Conservation (phyloP, 2,113 vertebrate species). For the Pangasianodon gigas region DNA sequence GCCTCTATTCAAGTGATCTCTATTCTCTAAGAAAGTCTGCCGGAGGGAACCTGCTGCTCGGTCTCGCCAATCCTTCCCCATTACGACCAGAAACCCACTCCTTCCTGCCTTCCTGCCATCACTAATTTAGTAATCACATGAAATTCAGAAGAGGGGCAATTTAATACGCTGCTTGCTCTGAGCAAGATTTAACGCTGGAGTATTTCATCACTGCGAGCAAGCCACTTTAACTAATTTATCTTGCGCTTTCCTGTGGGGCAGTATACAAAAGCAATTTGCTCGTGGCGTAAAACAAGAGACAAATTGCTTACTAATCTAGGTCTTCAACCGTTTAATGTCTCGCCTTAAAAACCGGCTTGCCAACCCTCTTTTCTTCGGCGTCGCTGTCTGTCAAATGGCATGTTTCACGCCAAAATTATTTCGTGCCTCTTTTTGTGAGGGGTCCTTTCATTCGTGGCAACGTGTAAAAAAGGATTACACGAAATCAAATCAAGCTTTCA, state of each 20-base stretch:
- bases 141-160: constrained; percentile 58
- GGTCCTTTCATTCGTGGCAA: constrained; percentile 55
- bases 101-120: constrained; percentile 52
- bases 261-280: constrained; percentile 61
- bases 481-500: constrained; percentile 55
- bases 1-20: constrained; percentile 14
- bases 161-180: constrained; percentile 55
- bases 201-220: constrained; percentile 58
- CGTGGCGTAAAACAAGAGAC: constrained; percentile 56
- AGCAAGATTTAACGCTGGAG: constrained; percentile 61
- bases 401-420: constrained; percentile 53
- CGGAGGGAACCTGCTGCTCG: constrained; percentile 30
- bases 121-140: constrained; percentile 61
- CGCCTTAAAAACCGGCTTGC: constrained; percentile 50
- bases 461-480: constrained; percentile 62
- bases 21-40: constrained; percentile 35
- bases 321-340: constrained; percentile 62
- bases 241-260: constrained; percentile 56
- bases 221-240: constrained; percentile 61
- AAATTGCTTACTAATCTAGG: constrained; percentile 64
- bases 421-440: constrained; percentile 30
- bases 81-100: constrained; percentile 47
- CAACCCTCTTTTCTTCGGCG: constrained; percentile 46
- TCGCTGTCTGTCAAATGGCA: constrained; percentile 52
- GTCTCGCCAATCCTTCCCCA: constrained; percentile 45